Evolutionary conservation across 2,888 invertebrate genomes (phyloP), one percentile per base, ranked within the genome.

Genomic region (Sphinx pinastri): DNA sequence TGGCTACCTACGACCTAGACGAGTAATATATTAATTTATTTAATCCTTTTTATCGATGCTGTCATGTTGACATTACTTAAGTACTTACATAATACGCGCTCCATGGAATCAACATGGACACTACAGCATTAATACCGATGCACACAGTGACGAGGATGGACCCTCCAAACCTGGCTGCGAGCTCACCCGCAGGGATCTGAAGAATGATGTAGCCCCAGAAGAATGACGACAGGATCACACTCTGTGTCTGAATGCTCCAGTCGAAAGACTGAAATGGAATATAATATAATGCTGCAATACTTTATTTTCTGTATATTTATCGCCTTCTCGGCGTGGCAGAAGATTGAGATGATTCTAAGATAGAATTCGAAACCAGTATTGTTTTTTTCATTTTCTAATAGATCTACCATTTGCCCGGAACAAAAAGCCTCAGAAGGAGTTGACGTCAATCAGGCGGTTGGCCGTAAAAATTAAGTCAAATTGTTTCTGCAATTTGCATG

Each of bases 101-200:
- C 5, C 70, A 54, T 0, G 86, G 86, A 49, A 84, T 71, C 0
- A 76, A 10, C 11, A 85, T n/a, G 0, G 81, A 80, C 0, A 83
- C 73, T 31, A 95, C 78, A 0, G 95, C 94, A 11, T 88, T 81
- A 0, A 81, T 67, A 7, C 72, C 73, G 0, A 87, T 68, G 1
- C 78, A 76, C 0, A 74, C 58, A 0, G 94, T 84, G 13, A 95
- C 82, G 8, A 97, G 88, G 19, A 94, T 86, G 77, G 96, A 96
- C 3, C 96, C 96, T 0, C 97, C 97, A 81, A 95, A 95, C 57
- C 92, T 92, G 71, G 95, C 95, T 0, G 97, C 96, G 76, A 97
- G 81, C 73, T 95, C 93, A 0, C 96, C 96, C 0, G 95, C 95
- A 0, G 95, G 95, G 14, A 96, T 85, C 84, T 97, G 97, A 38